Percentiles rank a stretch among this genome's conserved stretches.
Evolutionary conservation across 2,888 invertebrate species (phyloP).

Genomic region (Lithosia quadra): DNA sequence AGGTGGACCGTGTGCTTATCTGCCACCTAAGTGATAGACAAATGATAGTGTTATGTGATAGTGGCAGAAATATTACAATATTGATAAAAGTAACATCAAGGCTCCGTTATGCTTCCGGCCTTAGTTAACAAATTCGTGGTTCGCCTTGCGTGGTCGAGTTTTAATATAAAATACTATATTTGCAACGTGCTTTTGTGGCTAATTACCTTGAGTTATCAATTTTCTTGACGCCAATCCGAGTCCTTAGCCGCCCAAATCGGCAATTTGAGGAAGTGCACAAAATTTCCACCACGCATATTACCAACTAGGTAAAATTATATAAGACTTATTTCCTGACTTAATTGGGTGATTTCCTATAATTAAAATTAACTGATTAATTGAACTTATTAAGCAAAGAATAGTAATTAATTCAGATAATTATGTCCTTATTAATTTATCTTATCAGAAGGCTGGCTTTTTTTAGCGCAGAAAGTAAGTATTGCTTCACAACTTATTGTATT

Average conservation of each 20-base stretch:
- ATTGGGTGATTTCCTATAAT: neutral
- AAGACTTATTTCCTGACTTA: neutral
- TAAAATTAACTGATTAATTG: neutral
- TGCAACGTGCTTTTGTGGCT: too few relatives aligned
- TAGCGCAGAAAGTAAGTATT: too few relatives aligned
- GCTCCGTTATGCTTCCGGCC: neutral
- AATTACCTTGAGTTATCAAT: neutral
- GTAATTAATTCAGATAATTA: too few relatives aligned
- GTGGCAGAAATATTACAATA: too few relatives aligned
- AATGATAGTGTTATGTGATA: too few relatives aligned
- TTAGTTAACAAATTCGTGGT: neutral
- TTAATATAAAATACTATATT: neutral
- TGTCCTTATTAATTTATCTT: too few relatives aligned
- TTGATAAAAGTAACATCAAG: neutral
- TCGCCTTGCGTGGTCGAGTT: neutral
- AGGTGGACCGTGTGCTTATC: too few relatives aligned
- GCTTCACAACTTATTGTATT: too few relatives aligned
- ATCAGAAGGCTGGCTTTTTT: too few relatives aligned
- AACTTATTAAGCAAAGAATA: neutral
- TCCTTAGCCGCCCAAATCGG: neutral
- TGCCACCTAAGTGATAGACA: too few relatives aligned
- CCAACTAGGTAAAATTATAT: neutral
- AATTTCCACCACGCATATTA: too few relatives aligned
- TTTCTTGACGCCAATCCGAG: neutral
- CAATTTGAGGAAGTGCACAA: neutral